Evolutionary conservation across 1,140 invertebrate genomes (phyloP).

Genomic region (Anthonomus grandis): DNA sequence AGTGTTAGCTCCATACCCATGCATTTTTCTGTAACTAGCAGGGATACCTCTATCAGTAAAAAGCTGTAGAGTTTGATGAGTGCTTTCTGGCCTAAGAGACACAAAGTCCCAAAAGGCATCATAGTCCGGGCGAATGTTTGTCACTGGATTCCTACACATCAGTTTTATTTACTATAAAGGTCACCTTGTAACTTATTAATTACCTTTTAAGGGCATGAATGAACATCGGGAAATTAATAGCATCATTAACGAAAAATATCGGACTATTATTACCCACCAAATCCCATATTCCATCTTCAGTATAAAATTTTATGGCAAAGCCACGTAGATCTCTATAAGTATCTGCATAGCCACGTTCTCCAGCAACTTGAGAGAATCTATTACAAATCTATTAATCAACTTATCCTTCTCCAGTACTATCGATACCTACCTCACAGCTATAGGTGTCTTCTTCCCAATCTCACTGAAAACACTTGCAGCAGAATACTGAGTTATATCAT

Average conservation of each 20-base stretch:
- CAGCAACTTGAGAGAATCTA: constrained; percentile 26
- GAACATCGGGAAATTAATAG: constrained; percentile 77
- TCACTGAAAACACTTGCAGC: constrained; percentile 77
- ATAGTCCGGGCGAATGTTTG: constrained; percentile 73
- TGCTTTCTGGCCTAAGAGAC: constrained; percentile 73
- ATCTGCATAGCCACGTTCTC: constrained; percentile 66
- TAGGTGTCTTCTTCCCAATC: constrained; percentile 77
- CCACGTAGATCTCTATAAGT: constrained; percentile 81
- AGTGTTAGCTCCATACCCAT: constrained; percentile 87
- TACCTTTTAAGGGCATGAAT: constrained; percentile 80
- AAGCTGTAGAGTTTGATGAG: constrained; percentile 77
- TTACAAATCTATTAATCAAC: not conserved
- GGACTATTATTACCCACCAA: constrained; percentile 89
- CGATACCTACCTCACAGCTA: constrained; percentile 65
- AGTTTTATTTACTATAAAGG: not conserved
- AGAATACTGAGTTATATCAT: constrained; percentile 75
- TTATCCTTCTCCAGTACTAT: too few relatives aligned
- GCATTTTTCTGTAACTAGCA: constrained; percentile 84
- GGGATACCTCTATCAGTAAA: constrained; percentile 84
- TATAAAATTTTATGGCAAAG: constrained; percentile 78
- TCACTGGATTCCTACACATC: constrained; percentile 73
- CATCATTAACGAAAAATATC: constrained; percentile 87
- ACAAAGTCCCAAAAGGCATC: constrained; percentile 93
- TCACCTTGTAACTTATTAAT: too few relatives aligned
- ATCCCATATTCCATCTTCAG: constrained; percentile 65